Percentiles rank a stretch among this genome's conserved stretches.
Conservation (phyloP, 2,797 vertebrate genomes). For the Furcifer pardalis region DNA sequence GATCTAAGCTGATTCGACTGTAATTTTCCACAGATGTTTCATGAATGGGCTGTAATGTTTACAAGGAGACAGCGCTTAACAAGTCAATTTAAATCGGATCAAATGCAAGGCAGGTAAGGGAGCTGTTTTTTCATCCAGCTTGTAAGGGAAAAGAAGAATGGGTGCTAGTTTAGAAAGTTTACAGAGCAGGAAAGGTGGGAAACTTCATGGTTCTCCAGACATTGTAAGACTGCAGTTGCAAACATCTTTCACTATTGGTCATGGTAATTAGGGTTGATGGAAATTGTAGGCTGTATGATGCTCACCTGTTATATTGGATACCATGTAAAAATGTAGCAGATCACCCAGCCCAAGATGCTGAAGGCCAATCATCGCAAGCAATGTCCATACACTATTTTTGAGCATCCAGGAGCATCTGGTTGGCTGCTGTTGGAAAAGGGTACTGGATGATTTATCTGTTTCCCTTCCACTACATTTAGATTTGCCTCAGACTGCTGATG, state of each 20-base stretch:
- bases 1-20: slow-evolving; percentile 53
- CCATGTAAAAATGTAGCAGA: background rate
- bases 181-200: background rate
- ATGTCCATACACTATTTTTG: background rate
- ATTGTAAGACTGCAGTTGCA: background rate
- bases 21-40: slow-evolving; percentile 51
- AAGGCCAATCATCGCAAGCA: background rate
- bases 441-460: too few relatives aligned
- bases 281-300: background rate
- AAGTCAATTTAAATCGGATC: slow-evolving; percentile 33
- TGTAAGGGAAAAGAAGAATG: background rate
- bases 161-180: background rate
- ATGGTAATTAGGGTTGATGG: background rate
- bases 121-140: background rate
- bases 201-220: background rate
- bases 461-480: too few relatives aligned
- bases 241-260: background rate
- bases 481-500: too few relatives aligned
- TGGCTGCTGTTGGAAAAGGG: background rate
- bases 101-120: slow-evolving; percentile 5
- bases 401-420: background rate
- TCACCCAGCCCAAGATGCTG: background rate
- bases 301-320: too few relatives aligned
- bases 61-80: background rate
- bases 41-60: slow-evolving; percentile 27